Conservation (phyloP, 2,797 vertebrate species). For the Alosa sapidissima region DNA sequence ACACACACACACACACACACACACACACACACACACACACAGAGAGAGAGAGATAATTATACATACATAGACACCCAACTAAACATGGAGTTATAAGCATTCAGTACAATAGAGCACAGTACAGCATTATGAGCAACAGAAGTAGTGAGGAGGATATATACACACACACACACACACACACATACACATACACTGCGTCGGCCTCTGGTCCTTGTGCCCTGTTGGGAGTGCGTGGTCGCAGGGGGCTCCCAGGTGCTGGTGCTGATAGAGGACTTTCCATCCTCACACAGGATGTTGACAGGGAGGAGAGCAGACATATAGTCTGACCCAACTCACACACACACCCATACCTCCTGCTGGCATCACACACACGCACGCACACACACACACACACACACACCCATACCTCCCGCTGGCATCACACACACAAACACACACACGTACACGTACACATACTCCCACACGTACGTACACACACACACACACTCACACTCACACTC, state of each 20-base stretch:
- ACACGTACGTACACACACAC: neutral
- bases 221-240: neutral
- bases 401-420: neutral
- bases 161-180: neutral
- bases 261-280: neutral
- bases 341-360: no score
- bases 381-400: no score
- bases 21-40: neutral
- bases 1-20: neutral
- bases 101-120: no score
- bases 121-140: no score
- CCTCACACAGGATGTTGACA: neutral
- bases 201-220: slow-evolving; percentile 27
- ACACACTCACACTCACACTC: neutral
- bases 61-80: neutral
- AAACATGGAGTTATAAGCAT: no score
- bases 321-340: neutral
- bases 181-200: neutral
- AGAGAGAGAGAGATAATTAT: neutral
- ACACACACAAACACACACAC: no score
- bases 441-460: neutral
- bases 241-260: neutral
- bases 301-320: neutral
- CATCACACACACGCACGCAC: neutral
- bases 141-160: no score